Conservation (phyloP, 1,140 invertebrate species). For the Cyclina sinensis region DNA sequence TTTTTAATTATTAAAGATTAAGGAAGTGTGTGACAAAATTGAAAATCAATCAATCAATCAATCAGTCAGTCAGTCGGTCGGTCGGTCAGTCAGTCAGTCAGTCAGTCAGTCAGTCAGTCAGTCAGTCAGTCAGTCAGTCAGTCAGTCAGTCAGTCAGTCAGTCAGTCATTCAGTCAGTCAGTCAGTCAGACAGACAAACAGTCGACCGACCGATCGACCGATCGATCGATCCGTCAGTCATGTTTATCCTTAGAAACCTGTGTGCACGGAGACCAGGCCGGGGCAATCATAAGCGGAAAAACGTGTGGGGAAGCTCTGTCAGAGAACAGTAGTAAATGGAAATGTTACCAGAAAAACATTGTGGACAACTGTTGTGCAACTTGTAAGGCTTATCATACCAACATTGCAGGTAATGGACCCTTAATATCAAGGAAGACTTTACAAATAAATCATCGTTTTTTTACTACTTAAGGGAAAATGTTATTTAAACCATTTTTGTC, state of each 20-base stretch:
- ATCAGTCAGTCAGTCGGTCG: conserved; percentile 68
- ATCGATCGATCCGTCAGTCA: no score
- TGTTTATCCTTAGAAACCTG: no score
- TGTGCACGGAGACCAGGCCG: not conserved
- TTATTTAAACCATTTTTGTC: no score
- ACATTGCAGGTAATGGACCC: not conserved
- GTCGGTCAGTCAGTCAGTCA: conserved; percentile 75
- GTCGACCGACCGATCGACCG: no score
- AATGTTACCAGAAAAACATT: not conserved
- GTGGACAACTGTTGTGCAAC: not conserved
- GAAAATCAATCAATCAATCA: conserved; percentile 69
- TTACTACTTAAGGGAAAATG: no score
- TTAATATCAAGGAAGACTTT: no score
- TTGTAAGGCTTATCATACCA: not conserved
- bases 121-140: conserved; percentile 76
- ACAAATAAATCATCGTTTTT: no score
- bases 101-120: conserved; percentile 68
- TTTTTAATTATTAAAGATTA: no score
- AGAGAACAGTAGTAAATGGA: not conserved
- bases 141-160: conserved; percentile 71
- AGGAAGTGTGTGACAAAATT: no score
- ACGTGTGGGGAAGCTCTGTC: not conserved
- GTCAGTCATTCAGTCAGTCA: conserved; percentile 74
- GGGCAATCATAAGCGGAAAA: not conserved
- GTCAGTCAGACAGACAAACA: conserved; percentile 72